Conservation (phyloP, 2,888 invertebrate species). For the Philereme transversata region DNA sequence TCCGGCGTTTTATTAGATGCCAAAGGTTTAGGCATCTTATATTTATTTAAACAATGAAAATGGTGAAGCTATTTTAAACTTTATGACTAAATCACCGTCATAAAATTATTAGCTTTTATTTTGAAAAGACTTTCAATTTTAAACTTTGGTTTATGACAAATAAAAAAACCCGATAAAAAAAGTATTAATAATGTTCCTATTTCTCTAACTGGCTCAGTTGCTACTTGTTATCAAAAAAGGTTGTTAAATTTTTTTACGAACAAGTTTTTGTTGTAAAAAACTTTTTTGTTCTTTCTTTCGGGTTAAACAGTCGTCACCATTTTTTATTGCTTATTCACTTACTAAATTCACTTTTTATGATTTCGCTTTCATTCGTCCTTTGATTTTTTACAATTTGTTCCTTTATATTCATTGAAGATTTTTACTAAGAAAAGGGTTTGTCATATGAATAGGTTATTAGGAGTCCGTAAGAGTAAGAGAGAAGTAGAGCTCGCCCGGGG, state of each 20-base stretch:
- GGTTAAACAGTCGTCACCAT: conserved; percentile 8
- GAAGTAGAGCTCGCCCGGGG: too few species aligned
- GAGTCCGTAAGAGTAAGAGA: too few species aligned
- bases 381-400: conserved; percentile 44
- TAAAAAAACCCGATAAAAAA: conserved; percentile 5
- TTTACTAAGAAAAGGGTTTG: conserved; percentile 62
- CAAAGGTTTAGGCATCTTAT: conserved; percentile 24
- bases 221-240: neutral
- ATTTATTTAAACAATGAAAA: conserved; percentile 32
- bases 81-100: conserved; percentile 41
- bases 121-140: conserved; percentile 50
- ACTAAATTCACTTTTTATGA: conserved; percentile 41
- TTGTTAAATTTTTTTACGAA: neutral
- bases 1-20: conserved; percentile 35
- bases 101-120: conserved; percentile 42
- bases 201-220: neutral
- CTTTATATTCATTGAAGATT: conserved; percentile 51
- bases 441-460: conserved; percentile 53
- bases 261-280: neutral
- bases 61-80: conserved; percentile 39
- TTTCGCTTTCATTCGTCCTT: conserved; percentile 61
- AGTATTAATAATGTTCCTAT: neutral
- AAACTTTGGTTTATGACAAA: conserved; percentile 21
- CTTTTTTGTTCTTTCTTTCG: neutral
- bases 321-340: conserved; percentile 32